Base-by-base conservation (phyloP, 53 echinoderm and acorn worm genomes). In the Apostichopus leukothele region DNA sequence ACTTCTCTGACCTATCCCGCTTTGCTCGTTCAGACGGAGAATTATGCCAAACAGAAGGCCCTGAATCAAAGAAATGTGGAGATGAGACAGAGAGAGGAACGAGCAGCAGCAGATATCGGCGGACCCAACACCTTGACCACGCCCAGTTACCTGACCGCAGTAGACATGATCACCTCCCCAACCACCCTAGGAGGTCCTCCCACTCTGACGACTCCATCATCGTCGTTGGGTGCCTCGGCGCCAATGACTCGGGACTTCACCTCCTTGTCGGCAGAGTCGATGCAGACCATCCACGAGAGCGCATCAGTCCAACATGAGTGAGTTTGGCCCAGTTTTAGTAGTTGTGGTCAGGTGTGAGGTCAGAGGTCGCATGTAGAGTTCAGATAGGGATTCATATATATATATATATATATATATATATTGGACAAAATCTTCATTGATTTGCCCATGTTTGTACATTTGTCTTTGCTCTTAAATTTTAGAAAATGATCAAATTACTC, bases 41-140 rank as follows among this genome's bases (percentile, higher is more conserved):
- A 50, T 11, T 81, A 81, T 81, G 59, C 54, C 8, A 81, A 81
- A 59, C 81, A 55, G 9, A 81, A 81, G 23, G n/a, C 81, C 22
- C n/a, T 59, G 3, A 59, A 57, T 81, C 20, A 81, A 4, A 54
- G 81, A 21, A 54, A 81, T 20, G 81, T 54, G 55, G 81, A 81
- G 21, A 20, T 14, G 5, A 81, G 23, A 59, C 11, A n/a, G 20
- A 81, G n/a, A 26, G 81, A 8, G 23, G 81, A 54, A 25, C 55
- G 55, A 54, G 4, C 21, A 10, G 23, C 63, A 63, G 71, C 13
- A 19, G 14, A 71, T 71, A 6, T n/a, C 1, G 6, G 16, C 6
- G 71, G 71, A 19, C 71, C 71, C 13, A 18, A n/a, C 71, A 71
- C 71, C 71, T 71, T 71, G 16, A 71, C 71, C 18, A 71, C 71